Evolutionary conservation across 2,113 vertebrate species (phyloP), one percentile per base, ranked within the genome.

Genomic region (Vidua chalybeata): DNA sequence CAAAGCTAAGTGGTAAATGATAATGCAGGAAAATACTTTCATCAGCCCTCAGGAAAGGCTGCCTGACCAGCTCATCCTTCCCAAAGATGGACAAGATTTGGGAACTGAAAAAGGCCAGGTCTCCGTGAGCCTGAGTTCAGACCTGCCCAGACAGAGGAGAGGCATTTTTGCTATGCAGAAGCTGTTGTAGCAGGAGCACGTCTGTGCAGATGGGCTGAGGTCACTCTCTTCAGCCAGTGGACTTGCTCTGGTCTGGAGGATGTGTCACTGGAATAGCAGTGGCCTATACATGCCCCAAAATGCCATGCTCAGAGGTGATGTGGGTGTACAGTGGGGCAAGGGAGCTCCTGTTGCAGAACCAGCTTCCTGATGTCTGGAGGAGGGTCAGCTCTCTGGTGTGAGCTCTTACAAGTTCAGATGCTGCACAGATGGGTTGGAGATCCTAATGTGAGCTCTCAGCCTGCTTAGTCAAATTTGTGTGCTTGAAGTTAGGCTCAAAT

Each of bases 221-320:
- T 91, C 52, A 46, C 35, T 33, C 4, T 28, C 64, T 35, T 63
- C n/a, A 67, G 69, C n/a, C 54, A 0, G 0, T 52, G 75, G n/a
- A 45, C 45, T 45, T 31, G 13, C 46, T 78, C 7, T 78, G 28
- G 30, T 66, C 46, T 62, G n/a, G n/a, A 80, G 49, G 26, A 23
- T 46, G n/a, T 16, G 1, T 48, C 28, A 20, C 10, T 58, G n/a
- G 26, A 24, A 11, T 31, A 69, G 45, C 22, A 31, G 19, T 3
- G 5, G 31, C 41, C 16, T 21, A 0, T 35, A 10, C 62, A 9
- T 92, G 49, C 21, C 45, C 0, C 0, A 66, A 84, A 69, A n/a
- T n/a, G 21, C 56, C 45, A 19, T 52, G 23, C 62, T 35, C 33
- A 19, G 23, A 41, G n/a, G 16, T 52, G 37, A 18, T 41, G 6